Evolutionary conservation across 2,113 vertebrate genomes (phyloP).

Genomic region (Plecotus auritus): DNA sequence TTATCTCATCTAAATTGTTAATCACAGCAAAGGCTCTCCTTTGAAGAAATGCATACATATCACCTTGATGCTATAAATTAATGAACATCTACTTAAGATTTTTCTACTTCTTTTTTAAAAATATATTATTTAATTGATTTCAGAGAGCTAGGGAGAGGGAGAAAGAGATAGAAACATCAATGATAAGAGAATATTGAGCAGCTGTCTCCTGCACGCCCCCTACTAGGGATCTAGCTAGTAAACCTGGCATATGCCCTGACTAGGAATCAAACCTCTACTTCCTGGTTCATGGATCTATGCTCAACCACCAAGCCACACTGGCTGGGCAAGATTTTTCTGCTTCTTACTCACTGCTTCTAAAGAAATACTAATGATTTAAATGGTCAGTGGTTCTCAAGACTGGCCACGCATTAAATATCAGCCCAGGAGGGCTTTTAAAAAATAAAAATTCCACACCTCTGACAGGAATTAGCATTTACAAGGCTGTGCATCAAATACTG

Average conservation of each 20-base stretch:
- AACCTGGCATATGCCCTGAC: no score
- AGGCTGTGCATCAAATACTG: neutral
- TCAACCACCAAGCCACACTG: no score
- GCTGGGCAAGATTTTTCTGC: neutral
- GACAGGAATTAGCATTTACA: neutral
- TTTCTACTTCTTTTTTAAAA: neutral
- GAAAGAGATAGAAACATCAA: no score
- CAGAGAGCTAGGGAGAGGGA: no score
- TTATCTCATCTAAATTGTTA: slow-evolving; percentile 7
- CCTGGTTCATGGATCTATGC: no score
- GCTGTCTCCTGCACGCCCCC: no score
- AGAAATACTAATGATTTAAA: neutral
- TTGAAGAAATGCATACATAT: neutral
- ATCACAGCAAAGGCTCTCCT: neutral
- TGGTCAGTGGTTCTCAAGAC: neutral
- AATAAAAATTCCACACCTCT: neutral
- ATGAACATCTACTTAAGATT: slow-evolving; percentile 23
- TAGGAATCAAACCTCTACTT: no score
- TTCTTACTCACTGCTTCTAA: neutral
- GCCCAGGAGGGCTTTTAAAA: neutral
- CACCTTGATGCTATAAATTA: neutral
- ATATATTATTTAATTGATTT: no score
- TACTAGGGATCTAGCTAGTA: no score
- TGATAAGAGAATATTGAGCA: no score
- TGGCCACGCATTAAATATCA: neutral